phyloP scores from a whole-genome alignment of 2,797 vertebrate species.

The Pyrocephalus nanus region DNA sequence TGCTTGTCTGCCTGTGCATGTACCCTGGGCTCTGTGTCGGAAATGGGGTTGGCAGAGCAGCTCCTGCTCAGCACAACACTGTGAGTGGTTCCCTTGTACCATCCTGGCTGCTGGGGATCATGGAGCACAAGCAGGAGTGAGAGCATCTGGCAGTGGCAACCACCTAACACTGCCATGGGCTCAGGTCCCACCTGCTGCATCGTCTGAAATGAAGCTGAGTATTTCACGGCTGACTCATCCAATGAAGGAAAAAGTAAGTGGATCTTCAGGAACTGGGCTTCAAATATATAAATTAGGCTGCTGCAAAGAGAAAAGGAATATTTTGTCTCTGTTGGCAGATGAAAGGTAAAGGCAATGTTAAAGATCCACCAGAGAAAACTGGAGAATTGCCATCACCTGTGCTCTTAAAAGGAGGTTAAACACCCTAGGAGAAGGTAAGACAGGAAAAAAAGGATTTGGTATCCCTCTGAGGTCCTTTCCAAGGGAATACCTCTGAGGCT shows the following conservation, averaged over 20 bases:
- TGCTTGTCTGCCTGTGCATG: accelerated
- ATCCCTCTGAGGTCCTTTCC: neutral
- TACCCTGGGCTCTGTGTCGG: neutral
- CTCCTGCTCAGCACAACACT: neutral
- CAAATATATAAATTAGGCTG: neutral
- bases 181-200: neutral
- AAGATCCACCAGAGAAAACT: neutral
- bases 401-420: neutral
- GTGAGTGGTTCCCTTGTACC: accelerated
- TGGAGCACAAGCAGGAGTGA: neutral
- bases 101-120: neutral
- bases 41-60: neutral
- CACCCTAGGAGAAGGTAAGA: neutral
- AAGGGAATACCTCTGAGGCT: neutral
- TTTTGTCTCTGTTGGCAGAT: neutral
- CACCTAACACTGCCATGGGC: accelerated
- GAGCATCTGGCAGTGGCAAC: neutral
- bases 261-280: neutral
- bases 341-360: neutral
- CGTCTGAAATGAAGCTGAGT: accelerated
- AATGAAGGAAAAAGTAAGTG: neutral
- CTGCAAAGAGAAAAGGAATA: neutral
- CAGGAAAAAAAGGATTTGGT: neutral
- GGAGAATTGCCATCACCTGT: neutral
- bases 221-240: neutral